Conservation (phyloP, 2,888 invertebrate genomes). For the Drosophila seclusa region DNA sequence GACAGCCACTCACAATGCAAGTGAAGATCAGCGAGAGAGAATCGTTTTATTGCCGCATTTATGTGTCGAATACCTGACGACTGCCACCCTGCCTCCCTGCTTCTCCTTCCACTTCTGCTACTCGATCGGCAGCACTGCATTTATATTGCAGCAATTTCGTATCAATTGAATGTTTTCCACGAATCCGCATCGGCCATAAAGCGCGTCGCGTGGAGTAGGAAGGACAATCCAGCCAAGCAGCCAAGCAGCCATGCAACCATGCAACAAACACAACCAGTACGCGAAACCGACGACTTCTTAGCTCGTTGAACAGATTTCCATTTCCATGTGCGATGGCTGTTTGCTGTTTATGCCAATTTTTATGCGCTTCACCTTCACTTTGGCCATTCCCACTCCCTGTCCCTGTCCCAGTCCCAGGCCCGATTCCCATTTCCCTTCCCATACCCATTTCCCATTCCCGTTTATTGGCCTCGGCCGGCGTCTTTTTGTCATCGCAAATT, state of each 20-base stretch:
- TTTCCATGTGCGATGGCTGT: constrained; percentile 16
- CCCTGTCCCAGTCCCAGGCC: constrained; percentile 7
- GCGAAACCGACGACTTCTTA: constrained; percentile 44
- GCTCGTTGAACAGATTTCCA: constrained; percentile 15
- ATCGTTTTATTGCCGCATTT: constrained; percentile 68
- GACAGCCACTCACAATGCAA: constrained; percentile 25
- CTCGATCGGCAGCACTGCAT: constrained; percentile 76
- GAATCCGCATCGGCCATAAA: constrained; percentile 70
- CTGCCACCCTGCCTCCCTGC: neutral
- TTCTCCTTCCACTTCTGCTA: neutral
- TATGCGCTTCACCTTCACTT: constrained; percentile 75
- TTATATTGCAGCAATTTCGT: constrained; percentile 81
- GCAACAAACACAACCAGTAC: constrained; percentile 18
- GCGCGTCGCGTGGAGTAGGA: constrained; percentile 70
- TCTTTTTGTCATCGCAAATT: constrained; percentile 74
- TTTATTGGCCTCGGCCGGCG: constrained; percentile 67
- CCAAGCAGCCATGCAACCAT: constrained; percentile 2
- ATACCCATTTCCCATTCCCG: constrained; percentile 38
- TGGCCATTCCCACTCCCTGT: constrained; percentile 22
- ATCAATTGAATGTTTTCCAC: constrained; percentile 79
- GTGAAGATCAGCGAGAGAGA: constrained; percentile 35
- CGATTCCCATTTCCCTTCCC: constrained; percentile 24
- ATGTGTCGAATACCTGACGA: constrained; percentile 52
- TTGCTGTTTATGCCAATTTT: constrained; percentile 70
- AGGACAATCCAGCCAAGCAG: constrained; percentile 37